A percentile compares a stretch with the other conserved stretches of the same genome.
Conservation (phyloP, 2,113 vertebrate genomes). For the Poeciliopsis occidentalis region DNA sequence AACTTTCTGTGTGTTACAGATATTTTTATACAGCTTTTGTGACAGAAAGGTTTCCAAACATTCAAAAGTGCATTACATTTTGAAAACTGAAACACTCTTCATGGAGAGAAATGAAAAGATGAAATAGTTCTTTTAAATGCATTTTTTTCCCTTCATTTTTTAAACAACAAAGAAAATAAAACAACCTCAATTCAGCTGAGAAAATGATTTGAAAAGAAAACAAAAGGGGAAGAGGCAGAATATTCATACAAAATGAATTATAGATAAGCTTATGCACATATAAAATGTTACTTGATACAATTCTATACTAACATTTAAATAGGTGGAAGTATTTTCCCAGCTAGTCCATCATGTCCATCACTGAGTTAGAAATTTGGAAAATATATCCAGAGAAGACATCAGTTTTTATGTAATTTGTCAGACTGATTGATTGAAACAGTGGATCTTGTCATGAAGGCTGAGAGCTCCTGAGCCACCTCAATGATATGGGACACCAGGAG, state of each 20-base stretch:
- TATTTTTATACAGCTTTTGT: slow-evolving; percentile 28
- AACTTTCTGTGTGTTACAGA: slow-evolving; percentile 1
- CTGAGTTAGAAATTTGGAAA: background rate
- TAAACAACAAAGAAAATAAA: too few species aligned
- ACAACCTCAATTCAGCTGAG: too few species aligned
- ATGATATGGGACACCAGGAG: too few species aligned
- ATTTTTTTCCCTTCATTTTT: background rate
- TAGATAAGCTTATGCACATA: too few species aligned
- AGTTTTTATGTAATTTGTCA: background rate
- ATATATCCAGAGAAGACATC: background rate
- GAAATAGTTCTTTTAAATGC: background rate
- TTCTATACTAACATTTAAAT: too few species aligned
- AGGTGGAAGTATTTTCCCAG: too few species aligned
- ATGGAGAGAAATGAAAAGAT: background rate
- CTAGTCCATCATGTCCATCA: too few species aligned
- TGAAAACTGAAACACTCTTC: background rate
- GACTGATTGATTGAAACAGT: background rate
- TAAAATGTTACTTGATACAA: too few species aligned
- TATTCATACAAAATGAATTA: too few species aligned
- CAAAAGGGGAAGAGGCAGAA: too few species aligned
- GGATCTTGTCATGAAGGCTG: background rate
- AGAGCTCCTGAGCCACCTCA: background rate
- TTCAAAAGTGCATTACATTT: slow-evolving; percentile 8
- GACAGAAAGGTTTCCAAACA: slow-evolving; percentile 28
- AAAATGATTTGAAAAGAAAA: too few species aligned